phyloP scores from a whole-genome alignment of 2,888 invertebrate species.

The Morinoia aosen region DNA sequence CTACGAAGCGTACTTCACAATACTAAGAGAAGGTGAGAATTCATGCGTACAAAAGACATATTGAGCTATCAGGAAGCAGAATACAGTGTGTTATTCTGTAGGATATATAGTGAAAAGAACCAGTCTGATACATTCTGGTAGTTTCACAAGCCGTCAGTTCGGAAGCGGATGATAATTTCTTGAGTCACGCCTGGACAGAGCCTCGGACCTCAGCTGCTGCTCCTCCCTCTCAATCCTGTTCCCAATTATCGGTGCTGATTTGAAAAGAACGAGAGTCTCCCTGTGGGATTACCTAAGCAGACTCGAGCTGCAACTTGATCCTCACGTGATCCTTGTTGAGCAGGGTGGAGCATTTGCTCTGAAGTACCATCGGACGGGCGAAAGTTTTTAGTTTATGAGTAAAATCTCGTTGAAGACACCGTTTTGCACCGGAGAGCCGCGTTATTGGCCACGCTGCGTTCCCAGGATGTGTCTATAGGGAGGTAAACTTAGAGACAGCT shows the following conservation, averaged over 20 bases:
- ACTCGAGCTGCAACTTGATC: neutral
- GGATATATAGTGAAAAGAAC: neutral
- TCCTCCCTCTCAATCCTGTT: neutral
- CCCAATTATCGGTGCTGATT: constrained; percentile 38
- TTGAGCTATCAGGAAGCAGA: neutral
- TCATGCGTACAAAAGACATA: neutral
- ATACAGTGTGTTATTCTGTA: neutral
- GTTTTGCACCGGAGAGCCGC: too few relatives aligned
- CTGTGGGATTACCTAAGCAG: neutral
- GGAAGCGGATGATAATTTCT: constrained; percentile 21
- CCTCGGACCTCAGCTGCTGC: constrained; percentile 43
- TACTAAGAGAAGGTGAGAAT: too few relatives aligned
- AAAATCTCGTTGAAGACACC: too few relatives aligned
- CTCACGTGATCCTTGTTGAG: neutral
- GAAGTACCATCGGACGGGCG: neutral
- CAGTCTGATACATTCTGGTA: neutral
- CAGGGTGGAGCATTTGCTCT: neutral
- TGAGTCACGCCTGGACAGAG: constrained; percentile 27
- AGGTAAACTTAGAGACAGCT: too few relatives aligned
- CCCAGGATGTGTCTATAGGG: too few relatives aligned
- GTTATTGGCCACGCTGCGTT: too few relatives aligned
- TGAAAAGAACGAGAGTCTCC: constrained; percentile 28
- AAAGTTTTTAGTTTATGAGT: too few relatives aligned
- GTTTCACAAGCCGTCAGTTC: constrained; percentile 17
- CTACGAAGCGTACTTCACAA: too few relatives aligned